Percentiles rank a stretch among this genome's conserved stretches.
These are phyloP conservation scores for Lateolabrax maculatus DNA, from an alignment of 2,797 vertebrate genomes.

Conservation along the genomic window DNA sequence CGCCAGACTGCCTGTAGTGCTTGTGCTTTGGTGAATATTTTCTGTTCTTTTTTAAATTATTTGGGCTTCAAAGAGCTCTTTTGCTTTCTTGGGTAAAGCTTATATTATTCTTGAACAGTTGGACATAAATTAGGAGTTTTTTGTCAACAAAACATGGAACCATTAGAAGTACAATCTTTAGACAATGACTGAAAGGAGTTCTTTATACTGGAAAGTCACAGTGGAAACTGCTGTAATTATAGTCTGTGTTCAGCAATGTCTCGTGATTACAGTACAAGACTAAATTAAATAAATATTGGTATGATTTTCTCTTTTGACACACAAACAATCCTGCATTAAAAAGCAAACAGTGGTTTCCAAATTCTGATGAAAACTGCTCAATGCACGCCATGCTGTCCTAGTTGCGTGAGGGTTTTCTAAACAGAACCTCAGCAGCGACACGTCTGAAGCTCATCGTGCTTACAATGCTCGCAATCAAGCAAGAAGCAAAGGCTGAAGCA, in stretches of 20 bases:
- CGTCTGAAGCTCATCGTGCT: constrained; percentile 47
- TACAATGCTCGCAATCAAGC: constrained; percentile 47
- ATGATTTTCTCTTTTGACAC: constrained; percentile 41
- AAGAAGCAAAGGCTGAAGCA: constrained; percentile 64
- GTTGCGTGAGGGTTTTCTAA: constrained; percentile 50
- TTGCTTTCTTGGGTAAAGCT: constrained; percentile 9
- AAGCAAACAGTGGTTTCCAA: constrained; percentile 44
- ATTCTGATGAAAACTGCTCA: constrained; percentile 21
- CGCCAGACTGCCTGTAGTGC: constrained; percentile 1
- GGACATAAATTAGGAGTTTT: not conserved
- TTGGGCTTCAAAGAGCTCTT: constrained; percentile 12
- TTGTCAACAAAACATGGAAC: constrained; percentile 18
- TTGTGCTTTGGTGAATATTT: not conserved
- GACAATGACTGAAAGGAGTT: not conserved
- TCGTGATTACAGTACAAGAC: constrained; percentile 14
- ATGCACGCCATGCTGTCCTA: constrained; percentile 47
- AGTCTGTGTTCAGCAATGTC: not conserved
- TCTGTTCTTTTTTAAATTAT: constrained; percentile 10
- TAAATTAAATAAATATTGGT: constrained; percentile 31
- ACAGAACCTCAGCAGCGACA: constrained; percentile 47
- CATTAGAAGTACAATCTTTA: not conserved
- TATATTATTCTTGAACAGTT: constrained; percentile 20
- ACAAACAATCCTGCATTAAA: constrained; percentile 48
- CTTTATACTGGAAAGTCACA: not conserved
- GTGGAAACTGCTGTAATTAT: constrained; percentile 44